Percentiles rank a stretch among this genome's conserved stretches.
Evolutionary conservation across 2,797 vertebrate species (phyloP).

Genomic region (Acrossocheilus wenchowensis): DNA sequence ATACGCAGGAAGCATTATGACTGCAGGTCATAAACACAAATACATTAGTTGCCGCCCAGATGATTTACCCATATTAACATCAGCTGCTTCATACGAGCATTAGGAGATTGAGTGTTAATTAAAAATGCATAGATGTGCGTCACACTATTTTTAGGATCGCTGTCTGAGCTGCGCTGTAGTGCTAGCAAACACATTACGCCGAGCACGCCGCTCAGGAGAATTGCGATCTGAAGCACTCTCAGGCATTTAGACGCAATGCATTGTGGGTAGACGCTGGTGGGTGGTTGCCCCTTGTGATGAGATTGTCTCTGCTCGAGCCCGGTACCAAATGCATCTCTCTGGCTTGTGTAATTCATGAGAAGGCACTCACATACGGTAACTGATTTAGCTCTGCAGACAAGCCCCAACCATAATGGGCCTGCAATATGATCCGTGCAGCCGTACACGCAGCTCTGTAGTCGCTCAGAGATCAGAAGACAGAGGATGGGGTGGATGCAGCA

Average conservation of each 20-base stretch:
- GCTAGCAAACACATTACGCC: conserved; percentile 38
- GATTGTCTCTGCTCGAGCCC: conserved; percentile 42
- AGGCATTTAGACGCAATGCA: conserved; percentile 33
- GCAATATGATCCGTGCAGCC: conserved; percentile 75
- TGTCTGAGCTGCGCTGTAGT: conserved; percentile 12
- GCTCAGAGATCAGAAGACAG: conserved; percentile 24
- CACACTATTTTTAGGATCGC: conserved; percentile 45
- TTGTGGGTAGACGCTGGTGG: conserved; percentile 32
- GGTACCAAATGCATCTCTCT: conserved; percentile 52
- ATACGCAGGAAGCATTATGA: conserved; percentile 38
- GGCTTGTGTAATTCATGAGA: conserved; percentile 71
- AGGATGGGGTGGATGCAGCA: conserved; percentile 57
- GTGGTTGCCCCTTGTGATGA: conserved; percentile 45
- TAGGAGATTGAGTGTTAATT: conserved; percentile 15
- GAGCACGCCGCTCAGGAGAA: conserved; percentile 20
- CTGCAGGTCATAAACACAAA: conserved; percentile 19
- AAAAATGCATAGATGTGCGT: conserved; percentile 36
- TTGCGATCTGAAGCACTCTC: conserved; percentile 31
- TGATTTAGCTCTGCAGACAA: conserved; percentile 62
- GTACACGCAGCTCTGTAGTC: conserved; percentile 37
- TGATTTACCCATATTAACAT: background rate
- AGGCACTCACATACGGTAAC: conserved; percentile 61
- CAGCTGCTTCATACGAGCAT: conserved; percentile 19
- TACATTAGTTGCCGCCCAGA: conserved; percentile 15
- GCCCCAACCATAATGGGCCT: conserved; percentile 68